Conservation (phyloP, 2,797 vertebrate species). For the Liasis olivaceus region DNA sequence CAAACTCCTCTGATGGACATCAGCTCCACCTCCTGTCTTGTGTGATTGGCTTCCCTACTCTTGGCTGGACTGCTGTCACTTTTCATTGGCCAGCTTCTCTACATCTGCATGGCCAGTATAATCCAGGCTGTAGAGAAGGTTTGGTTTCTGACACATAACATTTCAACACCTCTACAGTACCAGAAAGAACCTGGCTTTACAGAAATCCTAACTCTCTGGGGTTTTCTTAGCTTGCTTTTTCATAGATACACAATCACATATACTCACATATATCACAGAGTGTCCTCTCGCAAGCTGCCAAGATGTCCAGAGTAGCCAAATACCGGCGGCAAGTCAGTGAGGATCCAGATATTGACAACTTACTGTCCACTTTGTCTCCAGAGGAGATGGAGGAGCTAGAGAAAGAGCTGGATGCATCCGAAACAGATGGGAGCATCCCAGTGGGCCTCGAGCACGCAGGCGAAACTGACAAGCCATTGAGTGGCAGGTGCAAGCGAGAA, state of each 20-base stretch:
- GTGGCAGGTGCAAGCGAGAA: constrained; percentile 73
- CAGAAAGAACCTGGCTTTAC: background rate
- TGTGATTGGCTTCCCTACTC: constrained; percentile 65
- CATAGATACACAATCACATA: constrained; percentile 26
- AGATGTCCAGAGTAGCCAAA: constrained; percentile 91
- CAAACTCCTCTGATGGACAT: constrained; percentile 80
- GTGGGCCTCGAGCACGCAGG: constrained; percentile 74
- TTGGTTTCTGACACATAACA: constrained; percentile 54
- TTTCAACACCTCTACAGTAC: constrained; percentile 61
- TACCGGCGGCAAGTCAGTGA: constrained; percentile 96
- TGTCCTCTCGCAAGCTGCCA: constrained; percentile 55
- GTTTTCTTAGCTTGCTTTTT: constrained; percentile 38
- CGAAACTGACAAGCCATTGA: constrained; percentile 71
- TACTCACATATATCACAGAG: background rate
- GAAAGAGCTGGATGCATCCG: constrained; percentile 88
- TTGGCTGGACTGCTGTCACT: background rate
- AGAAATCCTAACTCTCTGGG: background rate
- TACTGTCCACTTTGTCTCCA: constrained; percentile 92
- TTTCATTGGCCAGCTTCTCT: constrained; percentile 65
- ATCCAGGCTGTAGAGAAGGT: constrained; percentile 9
- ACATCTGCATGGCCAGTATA: constrained; percentile 50
- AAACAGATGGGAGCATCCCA: constrained; percentile 80
- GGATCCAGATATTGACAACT: constrained; percentile 93
- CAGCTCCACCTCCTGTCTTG: constrained; percentile 71
- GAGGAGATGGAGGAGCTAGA: constrained; percentile 95